Evolutionary conservation across 2,797 vertebrate species (phyloP).

Genomic region (Eurystomus glaucurus): DNA sequence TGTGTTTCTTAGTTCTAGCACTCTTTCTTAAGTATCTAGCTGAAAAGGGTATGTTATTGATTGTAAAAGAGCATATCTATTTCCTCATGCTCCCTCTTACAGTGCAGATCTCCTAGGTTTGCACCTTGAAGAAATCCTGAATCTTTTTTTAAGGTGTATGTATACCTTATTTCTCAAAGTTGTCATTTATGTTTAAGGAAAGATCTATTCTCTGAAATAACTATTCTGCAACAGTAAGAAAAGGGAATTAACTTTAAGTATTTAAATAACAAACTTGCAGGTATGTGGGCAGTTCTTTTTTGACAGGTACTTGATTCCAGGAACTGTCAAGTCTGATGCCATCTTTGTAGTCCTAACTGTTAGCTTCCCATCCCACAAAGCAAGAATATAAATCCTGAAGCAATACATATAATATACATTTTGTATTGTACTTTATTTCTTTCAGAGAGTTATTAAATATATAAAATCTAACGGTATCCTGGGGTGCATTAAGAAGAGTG

Average conservation of each 20-base stretch:
- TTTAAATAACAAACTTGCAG: constrained; percentile 20
- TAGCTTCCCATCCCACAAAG: constrained; percentile 12
- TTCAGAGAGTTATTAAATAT: not conserved
- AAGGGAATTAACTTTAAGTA: not conserved
- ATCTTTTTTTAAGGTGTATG: not conserved
- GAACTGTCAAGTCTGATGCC: constrained; percentile 20
- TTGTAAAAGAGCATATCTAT: not conserved
- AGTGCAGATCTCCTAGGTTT: not conserved
- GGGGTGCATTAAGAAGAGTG: no score
- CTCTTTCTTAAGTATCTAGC: not conserved
- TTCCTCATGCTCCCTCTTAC: not conserved
- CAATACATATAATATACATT: not conserved
- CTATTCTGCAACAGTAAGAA: not conserved
- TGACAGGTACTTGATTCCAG: not conserved
- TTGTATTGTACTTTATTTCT: not conserved
- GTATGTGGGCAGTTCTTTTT: not conserved
- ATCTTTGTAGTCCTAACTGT: constrained; percentile 19
- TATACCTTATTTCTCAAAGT: constrained; percentile 4
- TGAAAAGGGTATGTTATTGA: not conserved
- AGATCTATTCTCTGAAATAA: not conserved
- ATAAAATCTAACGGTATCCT: not conserved
- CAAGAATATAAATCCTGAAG: not conserved
- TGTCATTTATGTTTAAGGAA: constrained; percentile 47
- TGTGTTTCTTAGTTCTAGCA: not conserved
- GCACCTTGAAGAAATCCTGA: not conserved